These are phyloP conservation scores for Ptilonorhynchus violaceus DNA, from an alignment of 2,113 vertebrate species.

Conservation along the genomic window DNA sequence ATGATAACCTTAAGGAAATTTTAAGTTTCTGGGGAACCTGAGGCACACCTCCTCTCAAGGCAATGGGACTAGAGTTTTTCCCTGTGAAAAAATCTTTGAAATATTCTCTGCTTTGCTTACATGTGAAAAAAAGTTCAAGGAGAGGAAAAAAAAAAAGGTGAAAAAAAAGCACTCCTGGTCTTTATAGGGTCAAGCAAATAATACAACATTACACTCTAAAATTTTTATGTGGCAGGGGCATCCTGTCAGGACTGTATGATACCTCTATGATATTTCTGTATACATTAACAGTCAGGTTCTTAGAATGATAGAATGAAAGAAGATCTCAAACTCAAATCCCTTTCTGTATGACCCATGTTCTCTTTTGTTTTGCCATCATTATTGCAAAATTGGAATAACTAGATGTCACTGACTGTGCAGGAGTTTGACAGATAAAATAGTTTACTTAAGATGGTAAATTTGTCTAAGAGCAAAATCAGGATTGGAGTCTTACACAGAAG, in stretches of 20 bases:
- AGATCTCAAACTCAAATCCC: neutral
- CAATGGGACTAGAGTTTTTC: neutral
- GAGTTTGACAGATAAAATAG: neutral
- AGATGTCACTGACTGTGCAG: neutral
- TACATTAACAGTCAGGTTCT: neutral
- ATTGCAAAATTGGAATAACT: neutral
- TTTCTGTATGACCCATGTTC: neutral
- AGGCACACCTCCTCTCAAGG: neutral
- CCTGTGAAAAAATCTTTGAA: neutral
- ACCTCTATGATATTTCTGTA: neutral
- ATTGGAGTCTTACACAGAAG: neutral
- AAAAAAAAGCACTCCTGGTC: neutral
- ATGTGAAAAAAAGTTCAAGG: neutral
- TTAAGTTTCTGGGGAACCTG: neutral
- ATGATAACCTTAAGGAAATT: neutral
- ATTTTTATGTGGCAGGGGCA: neutral
- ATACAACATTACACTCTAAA: neutral
- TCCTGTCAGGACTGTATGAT: neutral
- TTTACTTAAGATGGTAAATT: neutral
- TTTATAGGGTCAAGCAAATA: neutral
- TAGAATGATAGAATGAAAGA: neutral
- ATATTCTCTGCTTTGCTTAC: neutral
- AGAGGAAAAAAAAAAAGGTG: neutral
- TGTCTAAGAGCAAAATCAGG: neutral
- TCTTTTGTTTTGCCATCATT: neutral